Conservation (phyloP, 2,113 vertebrate species). For the Bubo blakistoni region DNA sequence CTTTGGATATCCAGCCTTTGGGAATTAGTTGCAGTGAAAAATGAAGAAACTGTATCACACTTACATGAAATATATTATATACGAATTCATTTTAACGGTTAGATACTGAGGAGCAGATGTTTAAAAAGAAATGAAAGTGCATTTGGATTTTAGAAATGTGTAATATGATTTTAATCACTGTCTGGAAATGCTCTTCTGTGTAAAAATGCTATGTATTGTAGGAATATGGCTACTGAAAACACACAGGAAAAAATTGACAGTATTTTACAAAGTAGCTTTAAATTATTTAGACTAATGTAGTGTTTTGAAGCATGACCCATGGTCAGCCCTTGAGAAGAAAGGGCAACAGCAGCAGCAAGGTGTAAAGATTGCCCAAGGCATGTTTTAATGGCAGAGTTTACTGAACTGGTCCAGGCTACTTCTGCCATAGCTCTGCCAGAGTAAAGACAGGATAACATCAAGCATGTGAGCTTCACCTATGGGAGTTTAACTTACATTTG, state of each 20-base stretch:
- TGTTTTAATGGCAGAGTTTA: not conserved
- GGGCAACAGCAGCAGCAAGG: not conserved
- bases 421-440: not conserved
- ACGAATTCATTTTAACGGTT: not conserved
- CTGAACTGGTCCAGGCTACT: not conserved
- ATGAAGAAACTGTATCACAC: not conserved
- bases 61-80: not conserved
- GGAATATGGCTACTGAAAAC: rapidly evolving
- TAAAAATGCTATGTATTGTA: not conserved
- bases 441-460: not conserved
- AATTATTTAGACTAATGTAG: not conserved
- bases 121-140: not conserved
- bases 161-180: not conserved
- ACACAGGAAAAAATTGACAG: not conserved
- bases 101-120: not conserved
- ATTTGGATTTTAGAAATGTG: not conserved
- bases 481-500: not conserved
- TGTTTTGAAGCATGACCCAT: not conserved
- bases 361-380: not conserved
- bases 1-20: not conserved
- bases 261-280: not conserved
- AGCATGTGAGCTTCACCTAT: not conserved
- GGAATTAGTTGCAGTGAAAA: not conserved
- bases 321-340: not conserved
- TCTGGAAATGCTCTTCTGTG: not conserved